Evolutionary conservation across 2,888 invertebrate species (phyloP), one percentile per base, ranked within the genome.

Genomic region (Cordilura impudica): DNA sequence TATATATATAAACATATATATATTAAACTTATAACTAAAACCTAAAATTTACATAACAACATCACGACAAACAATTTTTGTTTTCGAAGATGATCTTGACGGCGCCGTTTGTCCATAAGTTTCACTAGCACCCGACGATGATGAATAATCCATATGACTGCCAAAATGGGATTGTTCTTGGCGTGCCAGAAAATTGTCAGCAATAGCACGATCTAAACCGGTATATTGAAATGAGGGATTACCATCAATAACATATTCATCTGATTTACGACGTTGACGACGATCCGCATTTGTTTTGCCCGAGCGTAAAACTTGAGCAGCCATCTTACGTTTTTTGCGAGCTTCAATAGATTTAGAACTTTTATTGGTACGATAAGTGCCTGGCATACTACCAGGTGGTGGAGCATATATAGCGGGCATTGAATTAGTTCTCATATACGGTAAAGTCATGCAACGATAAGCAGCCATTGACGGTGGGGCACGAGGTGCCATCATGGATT

Each of bases 141-240:
- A 89, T 26, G 87, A 85, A 81, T 87, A 89, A 71, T 89, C 89
- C n/a, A 87, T 81, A 79, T 89, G 87, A 81, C 88, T 89, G 54
- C 84, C 83, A n/a, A 83, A 67, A 49, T 86, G 84, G 12, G 76
- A 78, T 81, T 87, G 86, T 66, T 90, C 88, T 81, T 90, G 90
- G 26, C 87, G 88, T 47, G 86, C 88, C 74, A 89, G 79, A 23
- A 89, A 90, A 72, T 85, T 89, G 75, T 90, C 89, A 3, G 90
- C 90, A 70, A 90, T 88, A 70, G 86, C 86, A 43, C 89, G 87
- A 84, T 90, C 90, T 53, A 90, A 73, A 0, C 90, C 90, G 0
- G 87, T 89, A 60, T 89, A 90, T 31, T 87, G 87, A 69, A 89
- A 89, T 12, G 89, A 88, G 26, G 86, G 84, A 35, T 85, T 83